Conservation (phyloP, 1,140 invertebrate genomes). For the Euschistus heros region DNA sequence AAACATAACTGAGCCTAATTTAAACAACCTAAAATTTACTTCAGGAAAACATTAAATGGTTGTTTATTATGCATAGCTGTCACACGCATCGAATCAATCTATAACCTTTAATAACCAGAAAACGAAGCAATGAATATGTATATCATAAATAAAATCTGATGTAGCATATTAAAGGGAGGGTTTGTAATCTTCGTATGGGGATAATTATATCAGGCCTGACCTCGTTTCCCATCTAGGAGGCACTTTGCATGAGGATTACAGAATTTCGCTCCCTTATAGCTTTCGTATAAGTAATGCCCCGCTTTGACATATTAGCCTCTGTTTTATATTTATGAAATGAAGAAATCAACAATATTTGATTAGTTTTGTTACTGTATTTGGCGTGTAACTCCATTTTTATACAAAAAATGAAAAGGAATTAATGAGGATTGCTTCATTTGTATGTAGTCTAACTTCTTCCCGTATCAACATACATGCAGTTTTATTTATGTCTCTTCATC, state of each 20-base stretch:
- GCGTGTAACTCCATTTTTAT: too few relatives aligned
- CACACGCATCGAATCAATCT: constrained; percentile 13
- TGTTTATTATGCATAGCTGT: constrained; percentile 17
- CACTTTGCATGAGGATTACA: neutral
- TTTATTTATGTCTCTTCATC: too few relatives aligned
- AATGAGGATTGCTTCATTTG: too few relatives aligned
- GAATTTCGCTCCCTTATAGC: too few relatives aligned
- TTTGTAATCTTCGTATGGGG: constrained; percentile 5
- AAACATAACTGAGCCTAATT: neutral
- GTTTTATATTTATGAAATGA: too few relatives aligned
- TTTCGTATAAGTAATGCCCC: too few relatives aligned
- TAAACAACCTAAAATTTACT: constrained; percentile 2
- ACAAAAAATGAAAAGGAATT: too few relatives aligned
- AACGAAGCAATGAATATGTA: constrained; percentile 17
- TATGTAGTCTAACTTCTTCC: too few relatives aligned
- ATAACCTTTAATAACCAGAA: constrained; percentile 15
- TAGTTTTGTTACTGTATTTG: too few relatives aligned
- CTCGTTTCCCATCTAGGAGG: constrained; percentile 8
- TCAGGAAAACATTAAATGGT: neutral
- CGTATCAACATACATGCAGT: too few relatives aligned
- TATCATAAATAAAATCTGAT: constrained; percentile 15
- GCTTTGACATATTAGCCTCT: too few relatives aligned
- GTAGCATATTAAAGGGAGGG: constrained; percentile 12
- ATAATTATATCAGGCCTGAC: constrained; percentile 12
- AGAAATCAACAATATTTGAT: too few relatives aligned